Evolutionary conservation across 1,140 invertebrate species (phyloP), one percentile per base, ranked within the genome.

Genomic region (Drosophila nannoptera): DNA sequence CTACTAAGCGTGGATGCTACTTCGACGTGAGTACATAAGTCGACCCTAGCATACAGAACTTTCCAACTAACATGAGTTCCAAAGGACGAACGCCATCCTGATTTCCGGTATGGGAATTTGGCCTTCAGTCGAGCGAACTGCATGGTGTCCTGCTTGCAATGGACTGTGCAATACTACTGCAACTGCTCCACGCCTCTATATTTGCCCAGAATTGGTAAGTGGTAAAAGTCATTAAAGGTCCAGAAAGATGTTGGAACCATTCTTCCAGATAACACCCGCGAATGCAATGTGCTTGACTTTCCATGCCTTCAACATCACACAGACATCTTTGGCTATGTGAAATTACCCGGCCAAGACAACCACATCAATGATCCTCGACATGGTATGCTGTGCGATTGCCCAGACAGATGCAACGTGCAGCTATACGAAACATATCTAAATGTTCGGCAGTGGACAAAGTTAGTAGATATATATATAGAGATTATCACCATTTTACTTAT

Each of bases 281-380:
- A 88, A 46, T 88, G 86, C 14, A 60, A 38, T 31, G 60, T 86
- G 2, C 7, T 56, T 12, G 86, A 88, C 36, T 73, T 68, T 9
- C 8, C 49, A 4, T 88, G 86, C n/a, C 9, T 88, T 33, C 69
- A 71, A 29, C 12, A 5, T 0, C 69, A 86, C 49, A 36, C 63
- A 6, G 84, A 87, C 31, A 55, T 87, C 11, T 87, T 87, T 14
- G 69, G 67, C 58, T 86, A 87, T 29, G 50, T 71, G 0, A 87
- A 87, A 38, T 53, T 38, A 14, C 12, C n/a, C 4, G 69, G 48
- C 7, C 84, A 87, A 22, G 77, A 84, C 0, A 59, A 70, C 8
- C 68, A 72, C 31, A 84, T 87, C 5, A 87, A 76, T 7, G 84
- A 87, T 11, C 22, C 64, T 4, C 62, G 84, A 5, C 69, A 75